These are phyloP conservation scores for Cheumatopsyche charites DNA, from an alignment of 1,140 invertebrate genomes.

Conservation along the genomic window DNA sequence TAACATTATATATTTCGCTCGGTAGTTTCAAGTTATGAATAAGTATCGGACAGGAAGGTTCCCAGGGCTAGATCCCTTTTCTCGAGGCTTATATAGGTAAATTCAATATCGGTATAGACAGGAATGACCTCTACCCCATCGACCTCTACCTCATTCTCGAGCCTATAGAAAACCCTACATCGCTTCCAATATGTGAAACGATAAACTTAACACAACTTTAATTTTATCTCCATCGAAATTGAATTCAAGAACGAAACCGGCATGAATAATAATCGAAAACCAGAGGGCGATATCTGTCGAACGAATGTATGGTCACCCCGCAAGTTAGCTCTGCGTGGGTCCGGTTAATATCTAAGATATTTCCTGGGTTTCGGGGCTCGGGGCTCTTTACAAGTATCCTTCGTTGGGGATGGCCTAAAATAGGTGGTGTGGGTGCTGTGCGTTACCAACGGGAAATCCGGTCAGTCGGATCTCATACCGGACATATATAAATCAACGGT, in stretches of 20 bases:
- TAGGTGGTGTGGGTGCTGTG: neutral
- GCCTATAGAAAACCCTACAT: neutral
- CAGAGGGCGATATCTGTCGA: neutral
- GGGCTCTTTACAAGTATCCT: conserved; percentile 21
- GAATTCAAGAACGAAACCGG: neutral
- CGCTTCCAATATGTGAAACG: conserved; percentile 26
- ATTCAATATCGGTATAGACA: conserved; percentile 46
- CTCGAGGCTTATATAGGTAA: conserved; percentile 45
- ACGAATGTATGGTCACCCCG: too few relatives aligned
- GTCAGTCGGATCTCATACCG: conserved; percentile 29
- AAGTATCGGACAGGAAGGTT: conserved; percentile 37
- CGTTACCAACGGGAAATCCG: conserved; percentile 33
- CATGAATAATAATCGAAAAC: neutral
- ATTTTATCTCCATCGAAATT: neutral
- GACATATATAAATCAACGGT: conserved; percentile 34
- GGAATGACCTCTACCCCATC: conserved; percentile 1
- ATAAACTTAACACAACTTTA: neutral
- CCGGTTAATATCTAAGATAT: conserved; percentile 32
- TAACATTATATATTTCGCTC: too few relatives aligned
- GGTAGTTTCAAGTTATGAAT: conserved; percentile 43
- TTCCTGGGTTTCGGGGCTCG: conserved; percentile 23
- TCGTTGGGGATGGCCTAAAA: neutral
- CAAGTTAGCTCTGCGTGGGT: conserved; percentile 22
- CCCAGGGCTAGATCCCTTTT: conserved; percentile 40
- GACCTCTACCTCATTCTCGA: neutral